Base-by-base conservation (phyloP, 1,140 invertebrate species). In the Campoletis sonorensis region DNA sequence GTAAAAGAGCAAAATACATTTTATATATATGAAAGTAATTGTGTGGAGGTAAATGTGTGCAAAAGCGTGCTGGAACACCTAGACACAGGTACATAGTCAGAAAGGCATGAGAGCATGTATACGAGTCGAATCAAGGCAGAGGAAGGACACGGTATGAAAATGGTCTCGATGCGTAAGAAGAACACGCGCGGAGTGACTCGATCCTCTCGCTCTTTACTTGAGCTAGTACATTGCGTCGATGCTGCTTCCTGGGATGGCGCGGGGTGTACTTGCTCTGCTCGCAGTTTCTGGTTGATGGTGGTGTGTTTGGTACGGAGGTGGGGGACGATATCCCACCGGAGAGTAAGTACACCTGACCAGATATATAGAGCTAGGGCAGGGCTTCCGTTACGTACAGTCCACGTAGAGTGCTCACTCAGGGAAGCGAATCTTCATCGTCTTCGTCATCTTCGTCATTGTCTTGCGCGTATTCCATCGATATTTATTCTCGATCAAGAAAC, bases 341-440 rank as follows among this genome's bases (percentile, higher is more conserved):
- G 88, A 87, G 88, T 82, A 76, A 71, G 90, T 91, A 90, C 86
- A 91, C 89, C 89, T 90, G 91, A 90, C 90, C 89, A 92, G 91
- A 92, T 92, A 92, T 92, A 92, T 92, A 92, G 91, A 92, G 91
- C 91, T 92, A 92, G 91, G 91, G 90, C 91, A 91, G 89, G 90
- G 88, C 91, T 92, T 90, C 89, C 88, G 90, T 90, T 91, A 90
- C 90, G 87, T 91, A 92, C 91, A 92, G 91, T 92, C 91, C 87
- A 88, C 90, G 88, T 91, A 91, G 88, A 91, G 91, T 92, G 90
- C 86, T 91, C 90, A 87, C 77, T 88, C 86, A 87, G 81, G 84
- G 84, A 86, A 88, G 90, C 89, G 88, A 89, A 91, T 90, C 90
- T 91, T 78, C 76, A 33, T 64, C 54, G 54, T 64, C 49, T 13